phyloP scores from a whole-genome alignment of 2,113 vertebrate genomes.

The Diadophis punctatus region DNA sequence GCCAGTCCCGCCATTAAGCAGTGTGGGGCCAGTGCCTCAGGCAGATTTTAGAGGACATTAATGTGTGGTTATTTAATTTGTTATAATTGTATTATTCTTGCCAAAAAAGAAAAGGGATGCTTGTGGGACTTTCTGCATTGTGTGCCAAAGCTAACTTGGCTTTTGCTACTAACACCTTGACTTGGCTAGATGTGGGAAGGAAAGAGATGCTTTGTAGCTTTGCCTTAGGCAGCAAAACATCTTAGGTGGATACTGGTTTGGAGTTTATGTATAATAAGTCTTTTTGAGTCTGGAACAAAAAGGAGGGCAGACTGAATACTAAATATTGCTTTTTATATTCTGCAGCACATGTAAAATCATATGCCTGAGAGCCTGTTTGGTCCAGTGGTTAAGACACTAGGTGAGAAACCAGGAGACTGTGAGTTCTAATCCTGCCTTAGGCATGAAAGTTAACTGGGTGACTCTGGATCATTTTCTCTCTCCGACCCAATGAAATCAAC shows the following conservation, averaged over 20 bases:
- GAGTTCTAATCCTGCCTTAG: not conserved
- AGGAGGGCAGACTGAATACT: not conserved
- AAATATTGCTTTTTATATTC: not conserved
- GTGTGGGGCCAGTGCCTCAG: not conserved
- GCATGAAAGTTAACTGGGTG: not conserved
- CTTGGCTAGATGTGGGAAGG: not conserved
- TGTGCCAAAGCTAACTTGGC: not conserved
- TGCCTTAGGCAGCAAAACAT: not conserved
- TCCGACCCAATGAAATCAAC: not conserved
- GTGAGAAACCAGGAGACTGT: not conserved
- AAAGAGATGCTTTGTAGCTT: not conserved
- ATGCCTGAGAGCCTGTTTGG: not conserved
- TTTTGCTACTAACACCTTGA: not conserved
- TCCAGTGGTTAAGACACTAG: not conserved
- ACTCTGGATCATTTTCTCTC: not conserved
- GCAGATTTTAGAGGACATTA: not conserved
- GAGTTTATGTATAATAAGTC: not conserved
- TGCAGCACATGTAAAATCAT: not conserved
- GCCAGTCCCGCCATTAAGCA: not conserved
- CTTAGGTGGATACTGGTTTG: not conserved
- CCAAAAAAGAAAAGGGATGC: not conserved
- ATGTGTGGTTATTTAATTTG: not conserved
- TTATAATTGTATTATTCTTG: not conserved
- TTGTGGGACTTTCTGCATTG: not conserved
- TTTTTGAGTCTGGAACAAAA: not conserved